Base-by-base conservation (phyloP, 2,888 invertebrate genomes). In the Apantesis nais region DNA sequence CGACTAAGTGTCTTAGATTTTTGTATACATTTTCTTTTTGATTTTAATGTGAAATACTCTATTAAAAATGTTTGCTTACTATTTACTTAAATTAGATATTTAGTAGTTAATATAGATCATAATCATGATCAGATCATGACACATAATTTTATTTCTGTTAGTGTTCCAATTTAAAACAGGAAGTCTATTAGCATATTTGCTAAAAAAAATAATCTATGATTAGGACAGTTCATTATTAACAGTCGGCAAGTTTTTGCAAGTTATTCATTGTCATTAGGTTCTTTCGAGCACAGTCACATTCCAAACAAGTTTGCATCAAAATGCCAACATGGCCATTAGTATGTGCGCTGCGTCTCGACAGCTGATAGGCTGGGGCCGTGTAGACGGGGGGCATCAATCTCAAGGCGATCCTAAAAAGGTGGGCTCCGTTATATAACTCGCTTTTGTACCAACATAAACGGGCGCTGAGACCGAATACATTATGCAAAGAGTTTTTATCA, bases 401-500 rank as follows among this genome's bases (percentile, higher is more conserved):
- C 75, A 78, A 78, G 81, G 76, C 78, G 70, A 80, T 76, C 79
- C 79, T 79, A 82, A 87, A 88, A 87, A 85, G 85, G 85, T 84
- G 79, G 77, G 70, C 62, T 77, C 85, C 87, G 88, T 89, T 90
- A 89, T 84, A 82, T 87, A 89, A 90, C 81, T 77, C 74, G 83
- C 78, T 82, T 79, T 85, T 82, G 66, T 73, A 66, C 75, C 78
- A 83, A 86, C 81, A 81, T 84, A 87, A 88, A 88, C 85, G 86
- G 83, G 81, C 84, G 87, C 82, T 83, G 83, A 84, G 78, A 78
- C 79, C 74, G 84, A 80, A 90, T 90, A 88, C 81, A 89, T 90
- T 88, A 90, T 91, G 87, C 87, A 89, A 88, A 88, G 83, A 81
- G 86, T 89, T 89, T 89, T 89, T 89, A 88, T 88, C 86, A 86